Evolutionary conservation across 64 coral and sea anemone genomes (phyloP), one percentile per base, ranked within the genome.

Genomic region (Stichodactyla mertensii): DNA sequence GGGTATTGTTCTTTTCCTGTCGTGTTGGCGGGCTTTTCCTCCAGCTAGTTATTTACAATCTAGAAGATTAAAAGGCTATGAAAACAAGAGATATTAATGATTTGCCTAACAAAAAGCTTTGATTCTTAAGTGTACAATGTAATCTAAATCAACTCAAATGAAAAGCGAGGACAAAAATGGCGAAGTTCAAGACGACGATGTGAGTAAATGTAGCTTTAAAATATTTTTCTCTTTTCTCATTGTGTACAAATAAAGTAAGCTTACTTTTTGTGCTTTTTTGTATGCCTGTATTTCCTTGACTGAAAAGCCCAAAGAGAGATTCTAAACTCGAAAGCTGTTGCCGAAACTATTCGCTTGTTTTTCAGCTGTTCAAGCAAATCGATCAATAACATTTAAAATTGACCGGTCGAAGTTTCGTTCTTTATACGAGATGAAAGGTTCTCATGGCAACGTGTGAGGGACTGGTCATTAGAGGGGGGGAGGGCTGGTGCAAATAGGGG

Each of bases 61-160:
- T 45, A 45, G 36, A 66, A 62, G 22, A n/a, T 66, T 66, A 66
- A 66, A 66, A 66, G 19, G 62, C 19, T 22, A 61, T 13, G 62
- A 66, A 66, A 66, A 5, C 20, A 66, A 59, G 9, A 12, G 3
- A n/a, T 22, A 4, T 66, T 7, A 66, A 66, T 66, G 19, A 7
- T 66, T 66, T n/a, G 0, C 62, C 22, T 66, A 22, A 22, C 62
- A 16, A 59, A 23, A 66, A 66, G 62, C 4, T 18, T 62, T 62
- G 12, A 22, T 8, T 66, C 6, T 66, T 66, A n/a, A 66, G 19
- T 7, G 62, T n/a, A 66, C 5, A 22, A 66, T 66, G 19, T 66
- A 66, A 66, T 66, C 19, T 66, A 22, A 66, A 66, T 6, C 20
- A 23, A 61, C 3, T 13, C 59, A 91, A 95, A 95, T 95, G 93